Percentiles rank a stretch among this genome's conserved stretches.
These are phyloP conservation scores for Pantherophis guttatus DNA, from an alignment of 2,113 vertebrate genomes.

Conservation along the genomic window DNA sequence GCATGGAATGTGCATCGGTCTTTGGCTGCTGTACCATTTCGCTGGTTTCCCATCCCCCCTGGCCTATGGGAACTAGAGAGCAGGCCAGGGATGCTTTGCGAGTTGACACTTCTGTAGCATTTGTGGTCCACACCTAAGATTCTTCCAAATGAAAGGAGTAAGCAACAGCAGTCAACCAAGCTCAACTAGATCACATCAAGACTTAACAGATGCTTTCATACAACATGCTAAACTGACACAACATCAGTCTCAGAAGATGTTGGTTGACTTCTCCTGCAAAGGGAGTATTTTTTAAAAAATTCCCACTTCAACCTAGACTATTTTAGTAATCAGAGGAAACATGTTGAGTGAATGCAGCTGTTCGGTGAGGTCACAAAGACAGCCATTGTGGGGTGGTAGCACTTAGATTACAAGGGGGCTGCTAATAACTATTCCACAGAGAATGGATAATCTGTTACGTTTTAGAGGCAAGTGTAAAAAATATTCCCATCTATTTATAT, in stretches of 20 bases:
- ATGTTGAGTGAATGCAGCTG: background rate
- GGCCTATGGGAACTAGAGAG: too few relatives aligned
- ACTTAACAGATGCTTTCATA: background rate
- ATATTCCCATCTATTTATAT: conserved; percentile 24
- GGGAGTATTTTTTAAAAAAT: background rate
- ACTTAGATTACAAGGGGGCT: background rate
- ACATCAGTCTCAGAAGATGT: background rate
- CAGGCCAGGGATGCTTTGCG: too few relatives aligned
- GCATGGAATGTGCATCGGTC: too few relatives aligned
- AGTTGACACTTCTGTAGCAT: background rate
- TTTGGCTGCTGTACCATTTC: too few relatives aligned
- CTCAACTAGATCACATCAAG: background rate
- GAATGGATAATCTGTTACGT: background rate
- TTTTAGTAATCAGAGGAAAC: background rate
- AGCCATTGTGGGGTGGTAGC: background rate
- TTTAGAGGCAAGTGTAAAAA: background rate
- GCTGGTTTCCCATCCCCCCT: too few relatives aligned
- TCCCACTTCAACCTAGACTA: background rate
- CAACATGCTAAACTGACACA: background rate
- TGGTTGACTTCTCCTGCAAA: background rate
- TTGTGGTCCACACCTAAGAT: background rate
- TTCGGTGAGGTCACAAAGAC: background rate
- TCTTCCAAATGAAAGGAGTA: background rate
- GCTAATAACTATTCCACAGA: background rate
- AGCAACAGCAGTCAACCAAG: background rate